Evolutionary conservation across 2,888 invertebrate species (phyloP).

Genomic region (Himalopsyche japonica): DNA sequence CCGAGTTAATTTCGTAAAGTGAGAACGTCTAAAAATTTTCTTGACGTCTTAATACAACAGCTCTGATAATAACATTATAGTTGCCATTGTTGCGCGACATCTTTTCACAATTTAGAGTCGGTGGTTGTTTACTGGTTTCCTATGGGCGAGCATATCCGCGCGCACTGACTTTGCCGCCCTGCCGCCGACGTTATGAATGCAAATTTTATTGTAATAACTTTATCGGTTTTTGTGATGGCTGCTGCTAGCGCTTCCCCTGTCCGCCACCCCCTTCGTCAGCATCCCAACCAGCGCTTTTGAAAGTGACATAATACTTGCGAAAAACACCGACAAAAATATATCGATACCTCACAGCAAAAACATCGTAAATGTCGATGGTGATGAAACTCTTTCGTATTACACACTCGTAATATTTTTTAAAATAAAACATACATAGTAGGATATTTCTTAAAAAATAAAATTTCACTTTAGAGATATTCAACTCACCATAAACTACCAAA

Average conservation of each 20-base stretch:
- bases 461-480: no score
- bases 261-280: background rate
- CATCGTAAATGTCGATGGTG: background rate
- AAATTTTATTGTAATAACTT: constrained; percentile 37
- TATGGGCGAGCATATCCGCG: constrained; percentile 10
- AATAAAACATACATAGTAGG: no score
- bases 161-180: constrained; percentile 1
- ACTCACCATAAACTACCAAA: no score
- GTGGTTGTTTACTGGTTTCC: constrained; percentile 26
- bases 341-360: background rate
- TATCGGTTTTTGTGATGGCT: constrained; percentile 23
- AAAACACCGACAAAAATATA: background rate
- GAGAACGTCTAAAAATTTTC: no score
- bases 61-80: no score
- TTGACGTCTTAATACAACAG: no score
- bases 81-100: no score
- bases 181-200: constrained; percentile 16
- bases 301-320: background rate
- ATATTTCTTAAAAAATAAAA: no score
- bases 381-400: no score
- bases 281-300: background rate
- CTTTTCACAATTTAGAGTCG: no score
- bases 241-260: background rate
- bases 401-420: no score
- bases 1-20: no score